Percentiles rank a stretch among this genome's conserved stretches.
Conservation (phyloP, 1,140 invertebrate species). For the Drosophila sproati region DNA sequence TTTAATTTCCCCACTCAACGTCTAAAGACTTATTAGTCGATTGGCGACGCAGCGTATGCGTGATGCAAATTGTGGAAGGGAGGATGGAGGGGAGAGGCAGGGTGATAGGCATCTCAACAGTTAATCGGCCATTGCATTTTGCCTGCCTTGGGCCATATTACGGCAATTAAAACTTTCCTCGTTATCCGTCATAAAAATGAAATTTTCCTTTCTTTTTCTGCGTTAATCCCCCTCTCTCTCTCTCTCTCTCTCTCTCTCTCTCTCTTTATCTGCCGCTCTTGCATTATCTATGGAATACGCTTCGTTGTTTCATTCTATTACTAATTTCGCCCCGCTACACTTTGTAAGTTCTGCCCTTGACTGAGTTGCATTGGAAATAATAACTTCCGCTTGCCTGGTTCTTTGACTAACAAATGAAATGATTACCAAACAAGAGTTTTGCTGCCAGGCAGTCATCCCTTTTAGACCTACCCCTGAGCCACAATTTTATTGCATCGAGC, state of each 20-base stretch:
- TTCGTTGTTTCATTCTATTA: conserved; percentile 17
- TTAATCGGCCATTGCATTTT: conserved; percentile 16
- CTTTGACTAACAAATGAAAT: conserved; percentile 51
- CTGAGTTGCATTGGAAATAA: conserved; percentile 51
- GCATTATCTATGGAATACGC: not conserved
- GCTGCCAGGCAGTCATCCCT: not conserved
- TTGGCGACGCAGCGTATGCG: conserved; percentile 34
- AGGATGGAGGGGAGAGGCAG: not conserved
- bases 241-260: not conserved
- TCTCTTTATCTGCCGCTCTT: not conserved
- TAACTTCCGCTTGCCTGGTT: conserved; percentile 50
- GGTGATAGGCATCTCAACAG: conserved; percentile 13
- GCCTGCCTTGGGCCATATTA: not conserved
- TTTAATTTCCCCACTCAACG: conserved; percentile 13
- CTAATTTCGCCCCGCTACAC: conserved; percentile 43
- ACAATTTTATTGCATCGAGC: conserved; percentile 38
- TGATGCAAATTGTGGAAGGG: not conserved
- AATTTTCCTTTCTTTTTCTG: not conserved
- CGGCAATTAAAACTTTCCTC: conserved; percentile 48
- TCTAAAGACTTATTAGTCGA: conserved; percentile 29
- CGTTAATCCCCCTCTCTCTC: not conserved
- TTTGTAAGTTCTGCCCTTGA: conserved; percentile 43
- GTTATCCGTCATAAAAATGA: conserved; percentile 31
- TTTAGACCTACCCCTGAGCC: not conserved
- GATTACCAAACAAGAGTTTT: conserved; percentile 32